Conservation (phyloP, 2,797 vertebrate genomes). For the Carcharodon carcharias region DNA sequence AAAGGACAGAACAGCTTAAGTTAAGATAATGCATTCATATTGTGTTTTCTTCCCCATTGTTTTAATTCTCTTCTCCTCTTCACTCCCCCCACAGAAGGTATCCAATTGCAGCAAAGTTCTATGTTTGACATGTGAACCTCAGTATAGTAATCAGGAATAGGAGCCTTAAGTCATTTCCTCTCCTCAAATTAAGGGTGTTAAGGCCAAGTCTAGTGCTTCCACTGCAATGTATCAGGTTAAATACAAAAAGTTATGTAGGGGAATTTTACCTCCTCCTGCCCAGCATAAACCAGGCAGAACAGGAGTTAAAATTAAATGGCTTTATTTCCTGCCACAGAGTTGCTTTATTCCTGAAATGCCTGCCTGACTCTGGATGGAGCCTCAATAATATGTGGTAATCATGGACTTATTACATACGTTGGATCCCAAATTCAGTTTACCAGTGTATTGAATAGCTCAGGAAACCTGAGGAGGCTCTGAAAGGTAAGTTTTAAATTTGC, state of each 20-base stretch:
- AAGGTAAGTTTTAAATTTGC: neutral
- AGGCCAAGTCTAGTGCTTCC: too few species aligned
- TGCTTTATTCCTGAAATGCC: neutral
- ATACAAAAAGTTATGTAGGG: neutral
- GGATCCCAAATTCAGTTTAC: too few species aligned
- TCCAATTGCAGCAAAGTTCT: neutral
- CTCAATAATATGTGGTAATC: neutral
- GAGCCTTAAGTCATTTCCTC: neutral
- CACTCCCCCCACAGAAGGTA: neutral
- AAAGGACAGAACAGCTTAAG: neutral
- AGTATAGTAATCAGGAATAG: neutral
- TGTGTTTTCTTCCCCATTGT: neutral
- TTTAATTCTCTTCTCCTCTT: neutral
- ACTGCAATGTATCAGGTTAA: neutral
- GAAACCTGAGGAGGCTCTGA: neutral
- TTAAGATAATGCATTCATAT: neutral
- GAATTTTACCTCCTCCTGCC: neutral
- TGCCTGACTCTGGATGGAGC: neutral
- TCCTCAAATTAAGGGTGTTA: neutral
- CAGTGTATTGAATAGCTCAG: neutral
- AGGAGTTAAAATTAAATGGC: neutral
- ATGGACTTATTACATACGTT: neutral
- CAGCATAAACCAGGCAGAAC: neutral
- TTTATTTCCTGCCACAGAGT: neutral
- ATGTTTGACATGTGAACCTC: neutral